Evolutionary conservation across 2,113 vertebrate species (phyloP), one percentile per base, ranked within the genome.

Genomic region (human (Homo sapiens)): DNA sequence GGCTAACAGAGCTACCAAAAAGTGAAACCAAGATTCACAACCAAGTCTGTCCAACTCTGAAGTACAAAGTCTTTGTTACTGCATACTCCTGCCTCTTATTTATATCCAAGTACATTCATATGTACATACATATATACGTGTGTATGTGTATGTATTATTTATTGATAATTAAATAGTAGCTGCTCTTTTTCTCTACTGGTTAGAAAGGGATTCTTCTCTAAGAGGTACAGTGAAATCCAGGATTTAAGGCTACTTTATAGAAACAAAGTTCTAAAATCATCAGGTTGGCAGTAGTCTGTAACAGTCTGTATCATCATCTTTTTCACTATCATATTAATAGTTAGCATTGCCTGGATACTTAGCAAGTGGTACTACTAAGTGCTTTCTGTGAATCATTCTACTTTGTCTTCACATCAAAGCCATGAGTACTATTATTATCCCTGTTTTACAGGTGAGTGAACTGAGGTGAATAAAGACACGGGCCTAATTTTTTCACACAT

Each of bases 391-490:
- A 6, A n/a, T 81, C 52, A 32, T 76, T 45, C 87, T 79, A 70
- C 78, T 78, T 96, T 82, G 86, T 68, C 48, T 78, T 89, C 79
- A 89, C 88, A 82, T 73, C 27, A 73, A 75, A 85, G 43, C 25
- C 32, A 94, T 2, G 30, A 55, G 35, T 66, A 55, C 66, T 68
- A 23, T 72, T 40, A 57, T 43, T 64, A 89, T 87, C 4, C 32
- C n/a, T 84, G n/a, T 48, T 96, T 97, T 83, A 85, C 22, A 90
- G 59, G 61, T 68, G 57, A 94, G 30, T 38, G 59, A 78, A 79
- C 30, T 1, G 8, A 38, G 18, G 52, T 82, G 76, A 91, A 55
- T 52, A 66, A 87, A 92, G 43, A 81, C 38, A 59, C 0, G 20
- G 78, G 40, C 22, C 80, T 38, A 55, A 81, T 87, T 80, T 88